phyloP scores from a whole-genome alignment of 2,888 invertebrate species.

The Agrochola circellaris region DNA sequence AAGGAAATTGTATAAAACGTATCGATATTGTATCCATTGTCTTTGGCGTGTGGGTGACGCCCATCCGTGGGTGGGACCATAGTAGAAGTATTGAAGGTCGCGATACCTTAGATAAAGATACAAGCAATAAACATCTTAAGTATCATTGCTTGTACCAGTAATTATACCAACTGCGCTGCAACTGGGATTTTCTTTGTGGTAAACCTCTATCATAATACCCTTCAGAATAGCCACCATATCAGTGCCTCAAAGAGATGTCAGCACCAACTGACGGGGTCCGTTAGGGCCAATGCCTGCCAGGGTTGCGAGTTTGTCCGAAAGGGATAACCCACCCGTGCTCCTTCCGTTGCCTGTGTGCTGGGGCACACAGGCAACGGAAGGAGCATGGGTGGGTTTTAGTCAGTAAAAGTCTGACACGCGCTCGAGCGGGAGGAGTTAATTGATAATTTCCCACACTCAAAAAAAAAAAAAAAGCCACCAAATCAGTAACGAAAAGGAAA shows the following conservation, averaged over 20 bases:
- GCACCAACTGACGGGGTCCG: no score
- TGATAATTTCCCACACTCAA: no score
- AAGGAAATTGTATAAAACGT: slow-evolving; percentile 63
- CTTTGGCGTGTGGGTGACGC: slow-evolving; percentile 78
- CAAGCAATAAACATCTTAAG: slow-evolving; percentile 44
- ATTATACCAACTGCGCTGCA: slow-evolving; percentile 22
- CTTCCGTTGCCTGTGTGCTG: no score
- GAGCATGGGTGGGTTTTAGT: no score
- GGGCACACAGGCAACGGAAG: no score
- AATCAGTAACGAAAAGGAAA: background rate
- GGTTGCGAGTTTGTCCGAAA: no score
- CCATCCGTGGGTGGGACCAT: slow-evolving; percentile 78
- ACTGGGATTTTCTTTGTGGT: background rate
- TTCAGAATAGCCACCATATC: background rate
- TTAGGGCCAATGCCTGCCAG: no score
- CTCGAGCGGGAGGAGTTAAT: no score
- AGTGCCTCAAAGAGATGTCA: no score
- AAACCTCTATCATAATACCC: background rate
- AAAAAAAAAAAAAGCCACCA: no score
- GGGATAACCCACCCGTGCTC: no score
- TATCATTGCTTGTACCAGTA: slow-evolving; percentile 25
- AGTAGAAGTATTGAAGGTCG: slow-evolving; percentile 76
- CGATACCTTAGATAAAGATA: slow-evolving; percentile 60
- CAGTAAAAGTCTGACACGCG: no score
- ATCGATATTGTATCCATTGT: slow-evolving; percentile 70